A percentile compares a stretch with the other conserved stretches of the same genome.
Conservation (phyloP, 2,888 invertebrate genomes). For the Euspilapteryx auroguttella region DNA sequence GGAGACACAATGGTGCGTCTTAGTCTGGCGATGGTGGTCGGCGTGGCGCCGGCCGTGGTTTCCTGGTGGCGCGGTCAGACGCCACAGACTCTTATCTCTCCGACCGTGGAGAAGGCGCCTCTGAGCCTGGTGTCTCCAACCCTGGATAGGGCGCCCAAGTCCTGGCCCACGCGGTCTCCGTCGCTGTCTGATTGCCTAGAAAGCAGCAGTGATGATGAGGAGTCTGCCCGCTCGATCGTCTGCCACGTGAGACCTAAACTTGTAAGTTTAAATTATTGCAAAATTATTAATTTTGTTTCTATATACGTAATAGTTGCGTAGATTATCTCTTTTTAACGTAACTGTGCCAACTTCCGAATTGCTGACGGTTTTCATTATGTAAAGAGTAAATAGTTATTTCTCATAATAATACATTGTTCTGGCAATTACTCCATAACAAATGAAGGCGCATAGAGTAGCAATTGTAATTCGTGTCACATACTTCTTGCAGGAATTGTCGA, state of each 20-base stretch:
- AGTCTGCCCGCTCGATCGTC: conserved; percentile 44
- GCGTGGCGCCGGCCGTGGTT: conserved; percentile 51
- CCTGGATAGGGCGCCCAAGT: conserved; percentile 28
- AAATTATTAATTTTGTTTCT: too few species aligned
- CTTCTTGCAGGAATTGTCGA: too few species aligned
- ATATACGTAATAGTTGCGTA: too few species aligned
- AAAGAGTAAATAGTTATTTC: too few species aligned
- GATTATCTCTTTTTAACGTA: too few species aligned
- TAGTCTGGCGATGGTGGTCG: conserved; percentile 53
- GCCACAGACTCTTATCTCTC: conserved; percentile 16
- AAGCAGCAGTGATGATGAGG: conserved; percentile 48
- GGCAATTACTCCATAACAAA: too few species aligned
- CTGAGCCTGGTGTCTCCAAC: conserved; percentile 16
- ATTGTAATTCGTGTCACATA: too few species aligned
- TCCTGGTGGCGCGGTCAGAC: conserved; percentile 50
- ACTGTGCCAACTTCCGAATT: too few species aligned
- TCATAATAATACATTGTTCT: too few species aligned
- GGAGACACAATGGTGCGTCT: conserved; percentile 33
- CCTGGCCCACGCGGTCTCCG: conserved; percentile 38
- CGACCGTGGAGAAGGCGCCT: conserved; percentile 17
- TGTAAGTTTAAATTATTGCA: too few species aligned
- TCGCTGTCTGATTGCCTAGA: conserved; percentile 53
- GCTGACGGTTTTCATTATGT: too few species aligned
- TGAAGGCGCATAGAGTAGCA: too few species aligned
- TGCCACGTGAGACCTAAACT: conserved; percentile 48